Conservation (phyloP, 2,888 invertebrate genomes). For the Euplagia quadripunctaria region DNA sequence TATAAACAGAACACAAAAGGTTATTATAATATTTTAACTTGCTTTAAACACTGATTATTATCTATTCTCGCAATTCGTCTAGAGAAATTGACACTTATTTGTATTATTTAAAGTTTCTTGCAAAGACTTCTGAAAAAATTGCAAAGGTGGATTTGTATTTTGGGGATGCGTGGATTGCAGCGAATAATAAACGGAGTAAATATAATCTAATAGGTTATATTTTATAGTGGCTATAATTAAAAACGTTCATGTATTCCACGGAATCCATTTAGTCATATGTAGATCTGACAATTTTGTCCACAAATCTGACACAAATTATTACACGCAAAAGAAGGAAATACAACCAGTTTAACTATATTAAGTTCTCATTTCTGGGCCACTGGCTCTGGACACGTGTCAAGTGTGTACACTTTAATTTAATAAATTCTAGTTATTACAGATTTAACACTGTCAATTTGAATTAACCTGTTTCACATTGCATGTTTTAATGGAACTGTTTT, state of each 20-base stretch:
- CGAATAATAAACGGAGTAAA: too few relatives aligned
- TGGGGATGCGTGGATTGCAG: too few relatives aligned
- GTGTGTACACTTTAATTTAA: slow-evolving; percentile 34
- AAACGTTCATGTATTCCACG: background rate
- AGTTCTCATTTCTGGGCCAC: slow-evolving; percentile 4
- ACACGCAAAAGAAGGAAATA: slow-evolving; percentile 38
- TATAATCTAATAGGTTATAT: background rate
- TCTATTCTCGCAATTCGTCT: too few relatives aligned
- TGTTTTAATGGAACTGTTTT: slow-evolving; percentile 10
- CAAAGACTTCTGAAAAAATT: too few relatives aligned
- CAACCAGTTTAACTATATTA: slow-evolving; percentile 36
- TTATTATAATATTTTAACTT: too few relatives aligned
- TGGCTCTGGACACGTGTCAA: slow-evolving; percentile 38
- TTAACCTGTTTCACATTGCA: slow-evolving; percentile 40
- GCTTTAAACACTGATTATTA: too few relatives aligned
- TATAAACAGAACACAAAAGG: too few relatives aligned
- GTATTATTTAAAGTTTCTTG: too few relatives aligned
- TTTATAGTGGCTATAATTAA: background rate
- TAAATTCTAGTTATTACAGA: slow-evolving; percentile 43
- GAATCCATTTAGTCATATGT: background rate
- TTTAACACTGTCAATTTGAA: slow-evolving; percentile 50
- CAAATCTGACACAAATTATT: background rate
- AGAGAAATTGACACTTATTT: too few relatives aligned
- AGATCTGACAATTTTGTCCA: slow-evolving; percentile 10
- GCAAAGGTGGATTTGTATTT: too few relatives aligned